Evolutionary conservation across 1,140 invertebrate genomes (phyloP), one percentile per base, ranked within the genome.

Genomic region (Nasonia giraulti): DNA sequence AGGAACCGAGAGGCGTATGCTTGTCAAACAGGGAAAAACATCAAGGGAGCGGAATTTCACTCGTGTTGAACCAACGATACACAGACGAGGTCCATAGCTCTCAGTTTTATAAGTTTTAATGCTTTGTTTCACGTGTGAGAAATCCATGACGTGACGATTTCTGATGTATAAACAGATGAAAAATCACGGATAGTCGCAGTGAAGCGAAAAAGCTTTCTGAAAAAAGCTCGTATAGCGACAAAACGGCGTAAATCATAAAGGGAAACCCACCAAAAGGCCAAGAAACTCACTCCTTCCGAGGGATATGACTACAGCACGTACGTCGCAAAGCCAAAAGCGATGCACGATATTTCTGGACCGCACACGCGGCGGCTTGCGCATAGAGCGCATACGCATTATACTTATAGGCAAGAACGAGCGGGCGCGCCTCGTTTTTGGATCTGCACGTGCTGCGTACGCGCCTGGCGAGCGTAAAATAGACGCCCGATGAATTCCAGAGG

Each of bases 271-370:
- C 11, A 44, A 66, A 40, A 66, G 62, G 62, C 31, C n/a, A 33
- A 40, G 2, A 62, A 55, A 55, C 50, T 12, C 50, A 14, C 40
- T 44, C 40, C 40, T 44, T 1, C 10, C 7, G 55, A n/a, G 55
- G 17, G 55, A n/a, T 12, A 62, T n/a, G 55, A 62, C 55, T 62
- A 3, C 33, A 62, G 55, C n/a, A 14, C 55, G 55, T 0, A 20
- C 55, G 55, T 0, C 20, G 20, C 20, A 20, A 62, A 17, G 55
- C 55, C 55, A 62, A 62, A 62, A 77, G 33, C 44, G 75, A 77
- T 47, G 37, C 33, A 20, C 33, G 73, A 77, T 77, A 77, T 77
- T 77, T 77, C 75, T 77, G 75, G 75, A 47, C n/a, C 69, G 27
- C 27, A 33, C 27, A 37, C 69, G 33, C 69, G 5, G 75, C 69